Conservation (phyloP, 2,888 invertebrate species). For the Synanthedon vespiformis region DNA sequence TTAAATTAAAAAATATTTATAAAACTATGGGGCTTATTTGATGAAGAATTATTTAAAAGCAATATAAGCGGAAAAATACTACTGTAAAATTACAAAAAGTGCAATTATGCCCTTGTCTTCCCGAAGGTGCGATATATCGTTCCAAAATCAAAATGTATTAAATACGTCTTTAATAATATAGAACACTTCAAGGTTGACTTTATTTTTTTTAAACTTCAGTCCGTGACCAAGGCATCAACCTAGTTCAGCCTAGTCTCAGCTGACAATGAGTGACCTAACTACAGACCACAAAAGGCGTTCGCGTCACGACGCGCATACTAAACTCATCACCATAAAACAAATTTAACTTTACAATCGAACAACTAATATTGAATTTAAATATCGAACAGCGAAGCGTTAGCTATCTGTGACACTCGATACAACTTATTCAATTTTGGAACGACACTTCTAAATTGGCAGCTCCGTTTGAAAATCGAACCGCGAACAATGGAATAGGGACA, state of each 20-base stretch:
- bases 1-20: no score
- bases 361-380: background rate
- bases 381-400: background rate
- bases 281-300: constrained; percentile 9
- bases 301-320: constrained; percentile 6
- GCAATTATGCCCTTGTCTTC: no score
- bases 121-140: no score
- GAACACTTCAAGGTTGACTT: background rate
- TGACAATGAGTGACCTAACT: constrained; percentile 18
- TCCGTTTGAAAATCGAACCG: background rate
- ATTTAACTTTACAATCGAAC: constrained; percentile 1
- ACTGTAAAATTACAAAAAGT: no score
- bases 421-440: background rate
- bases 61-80: no score
- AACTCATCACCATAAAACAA: constrained; percentile 4
- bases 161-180: no score
- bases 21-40: no score
- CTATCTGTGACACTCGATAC: background rate
- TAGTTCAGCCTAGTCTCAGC: constrained; percentile 5
- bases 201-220: constrained; percentile 1
- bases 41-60: no score
- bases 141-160: no score
- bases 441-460: background rate
- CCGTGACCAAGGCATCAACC: constrained; percentile 7
- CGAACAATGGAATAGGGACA: background rate